Base-by-base conservation (phyloP, 2,888 invertebrate species). In the Clanis bilineata region DNA sequence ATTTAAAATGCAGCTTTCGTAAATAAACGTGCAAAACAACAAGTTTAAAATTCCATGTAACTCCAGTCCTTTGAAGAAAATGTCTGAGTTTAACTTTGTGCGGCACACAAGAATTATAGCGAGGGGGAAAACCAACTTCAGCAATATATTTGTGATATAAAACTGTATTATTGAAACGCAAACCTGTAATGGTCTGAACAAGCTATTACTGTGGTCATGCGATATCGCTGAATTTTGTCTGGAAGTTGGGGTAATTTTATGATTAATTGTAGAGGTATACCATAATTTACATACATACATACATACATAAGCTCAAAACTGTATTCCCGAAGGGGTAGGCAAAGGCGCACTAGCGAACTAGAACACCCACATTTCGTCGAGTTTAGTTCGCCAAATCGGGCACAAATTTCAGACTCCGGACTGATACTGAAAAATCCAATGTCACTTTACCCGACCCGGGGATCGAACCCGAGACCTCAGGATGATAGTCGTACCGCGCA, bases 21-120 rank as follows among this genome's bases (percentile, higher is more conserved):
- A 74, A 75, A 76, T 71, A 73, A 74, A 70, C 70, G 73, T 73
- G 74, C 70, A 72, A 71, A 73, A 64, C 57, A 60, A 62, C 61
- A 69, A 69, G 56, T 71, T 66, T 63, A 64, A 68, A 71, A 62
- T 63, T 69, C 41, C 61, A 65, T 67, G 66, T 65, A 67, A 57
- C 62, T 65, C 64, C 65, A 66, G 61, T 68, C 15, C 45, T 62
- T 68, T 28, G 45, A 57, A 47, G 21, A 18, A 43, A 39, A 47
- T 9, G 15, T 38, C 32, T 28, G 32, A 18, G 10, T 18, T 18
- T 1, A 51, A 51, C 28, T 51, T 51, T 10, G 18, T 32, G 9
- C 10, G 6, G 25, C 45, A 28, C 22, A 23, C 10, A 22, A 51
- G 32, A 51, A 18, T 51, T 51, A 51, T 51, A 3, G 10, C 32